Evolutionary conservation across 2,113 vertebrate species (phyloP).

Genomic region (Sander vitreus): DNA sequence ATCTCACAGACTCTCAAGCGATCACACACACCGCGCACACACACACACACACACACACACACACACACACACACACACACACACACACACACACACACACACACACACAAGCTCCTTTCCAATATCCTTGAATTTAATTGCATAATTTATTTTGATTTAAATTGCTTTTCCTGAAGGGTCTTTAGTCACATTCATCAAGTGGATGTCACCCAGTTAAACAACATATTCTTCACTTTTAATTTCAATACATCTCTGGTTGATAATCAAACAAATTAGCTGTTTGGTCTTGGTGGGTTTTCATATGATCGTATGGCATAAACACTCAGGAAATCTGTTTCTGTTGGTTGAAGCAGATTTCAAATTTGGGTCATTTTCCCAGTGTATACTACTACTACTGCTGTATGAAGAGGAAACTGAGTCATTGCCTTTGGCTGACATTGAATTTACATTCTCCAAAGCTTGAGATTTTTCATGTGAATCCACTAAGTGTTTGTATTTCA

Average conservation of each 20-base stretch:
- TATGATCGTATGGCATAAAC: not conserved
- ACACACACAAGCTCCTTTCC: slow-evolving; percentile 1
- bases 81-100: slow-evolving; percentile 2
- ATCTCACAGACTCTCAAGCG: slow-evolving; percentile 29
- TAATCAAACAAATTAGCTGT: slow-evolving; percentile 39
- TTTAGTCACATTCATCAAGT: slow-evolving; percentile 23
- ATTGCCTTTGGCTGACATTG: slow-evolving; percentile 20
- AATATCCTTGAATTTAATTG: slow-evolving; percentile 21
- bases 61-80: slow-evolving; percentile 15
- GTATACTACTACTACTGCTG: slow-evolving; percentile 27
- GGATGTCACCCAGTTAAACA: slow-evolving; percentile 11
- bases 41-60: not conserved
- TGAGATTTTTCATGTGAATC: slow-evolving; percentile 15
- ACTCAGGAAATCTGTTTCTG: slow-evolving; percentile 36
- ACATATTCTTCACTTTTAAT: slow-evolving; percentile 19
- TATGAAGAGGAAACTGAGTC: slow-evolving; percentile 6
- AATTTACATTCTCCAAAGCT: slow-evolving; percentile 45
- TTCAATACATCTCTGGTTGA: slow-evolving; percentile 27
- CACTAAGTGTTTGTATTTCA: slow-evolving; percentile 34
- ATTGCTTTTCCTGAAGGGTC: not conserved
- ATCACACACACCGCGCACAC: not conserved
- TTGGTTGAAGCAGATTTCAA: slow-evolving; percentile 38
- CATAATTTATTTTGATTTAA: slow-evolving; percentile 43
- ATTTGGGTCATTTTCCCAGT: slow-evolving; percentile 50
- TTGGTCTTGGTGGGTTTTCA: slow-evolving; percentile 3